Base-by-base conservation (phyloP, 2,797 vertebrate species). In the Acestrorhynchus altus region DNA sequence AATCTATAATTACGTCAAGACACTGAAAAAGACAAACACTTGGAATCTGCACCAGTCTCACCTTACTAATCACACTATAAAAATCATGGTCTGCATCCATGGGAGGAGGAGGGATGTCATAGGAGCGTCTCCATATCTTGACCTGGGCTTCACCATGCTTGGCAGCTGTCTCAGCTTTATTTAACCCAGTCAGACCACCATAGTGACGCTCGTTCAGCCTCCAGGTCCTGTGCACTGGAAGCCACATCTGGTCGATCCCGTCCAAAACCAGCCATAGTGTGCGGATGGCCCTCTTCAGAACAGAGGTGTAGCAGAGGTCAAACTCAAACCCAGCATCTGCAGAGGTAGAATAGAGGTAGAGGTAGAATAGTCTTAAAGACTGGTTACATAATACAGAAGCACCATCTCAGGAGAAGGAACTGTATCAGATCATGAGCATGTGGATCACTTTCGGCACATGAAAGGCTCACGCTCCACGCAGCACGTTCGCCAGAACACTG, bases 101-200 rank as follows among this genome's bases (percentile, higher is more conserved):
- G 0, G 93, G 66, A 28, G 97, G 96, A 0, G 96, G 96, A 0
- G 96, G 96, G 31, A 93, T 92, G 71, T 99, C 97, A 1, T 92
- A 98, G 0, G 96, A 98, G 28, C 96, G 96, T 73, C 97, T 95
- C 97, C 97, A 99, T 85, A 98, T 94, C 90, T 99, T 99, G 56
- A 99, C 97, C 88, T 98, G 97, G 0, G 94, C 96, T 81, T 99
- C 97, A 0, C 96, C 97, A 0, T 98, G 97, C 88, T 97, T 98
- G 0, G 97, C 95, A 0, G 97, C 97, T 0, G 97, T 99, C 88
- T 98, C 97, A 0, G 97, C 95, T 87, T 99, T 99, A 87, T 98
- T 99, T 10, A 98, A 90, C n/a, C 97, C 97, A 0, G 97, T 98
- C 72, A 98, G 92, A 61, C 95, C 96, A 20, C 97, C 97, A 0